Percentiles rank a stretch among this genome's conserved stretches.
Conservation (phyloP, 2,113 vertebrate species). For the Campylomormyrus numenius region DNA sequence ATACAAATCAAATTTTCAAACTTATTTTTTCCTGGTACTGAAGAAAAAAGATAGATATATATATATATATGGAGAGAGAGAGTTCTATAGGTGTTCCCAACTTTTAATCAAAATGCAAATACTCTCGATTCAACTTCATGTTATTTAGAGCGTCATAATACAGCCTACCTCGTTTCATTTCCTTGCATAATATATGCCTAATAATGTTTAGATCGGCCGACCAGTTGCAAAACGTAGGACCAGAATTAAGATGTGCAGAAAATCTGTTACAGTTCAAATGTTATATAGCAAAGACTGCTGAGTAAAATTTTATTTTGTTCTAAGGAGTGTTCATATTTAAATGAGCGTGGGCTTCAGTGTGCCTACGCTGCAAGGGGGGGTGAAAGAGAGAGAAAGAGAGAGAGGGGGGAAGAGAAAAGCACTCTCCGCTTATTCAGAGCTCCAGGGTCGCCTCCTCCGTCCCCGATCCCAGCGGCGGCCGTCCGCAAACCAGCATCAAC, state of each 20-base stretch:
- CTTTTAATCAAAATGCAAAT: too few species aligned
- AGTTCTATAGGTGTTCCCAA: too few species aligned
- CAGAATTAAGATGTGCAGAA: background rate
- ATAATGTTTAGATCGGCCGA: background rate
- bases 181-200: background rate
- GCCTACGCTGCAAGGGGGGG: background rate
- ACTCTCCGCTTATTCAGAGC: background rate
- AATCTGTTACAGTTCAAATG: background rate
- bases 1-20: background rate
- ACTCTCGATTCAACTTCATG: too few species aligned
- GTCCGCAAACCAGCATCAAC: background rate
- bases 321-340: background rate
- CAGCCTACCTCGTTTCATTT: background rate
- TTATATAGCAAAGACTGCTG: background rate
- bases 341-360: constrained; percentile 12
- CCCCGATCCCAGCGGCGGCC: constrained; percentile 5
- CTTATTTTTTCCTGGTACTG: background rate
- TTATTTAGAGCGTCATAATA: background rate
- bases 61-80: too few species aligned
- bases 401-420: background rate
- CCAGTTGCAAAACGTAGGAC: background rate
- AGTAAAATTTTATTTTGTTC: background rate
- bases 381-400: background rate
- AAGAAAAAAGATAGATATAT: too few species aligned
- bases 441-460: background rate